Evolutionary conservation across 2,888 invertebrate species (phyloP), one percentile per base, ranked within the genome.

Genomic region (Agelastica alni): DNA sequence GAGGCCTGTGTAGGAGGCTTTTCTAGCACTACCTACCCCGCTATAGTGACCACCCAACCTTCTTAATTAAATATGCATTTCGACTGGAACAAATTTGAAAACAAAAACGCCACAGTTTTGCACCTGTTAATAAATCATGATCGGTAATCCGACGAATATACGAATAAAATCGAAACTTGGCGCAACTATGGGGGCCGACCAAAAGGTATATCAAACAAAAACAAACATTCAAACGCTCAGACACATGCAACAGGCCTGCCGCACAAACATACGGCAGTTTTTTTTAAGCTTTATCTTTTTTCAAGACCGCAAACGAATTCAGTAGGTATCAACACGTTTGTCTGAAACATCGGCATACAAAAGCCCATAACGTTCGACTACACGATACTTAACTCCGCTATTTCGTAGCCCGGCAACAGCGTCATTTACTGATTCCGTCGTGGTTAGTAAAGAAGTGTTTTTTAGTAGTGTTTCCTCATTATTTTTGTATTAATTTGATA

Each of bases 81-180:
- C n/a, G n/a, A n/a, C n/a, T n/a, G n/a, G n/a, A n/a, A n/a, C n/a
- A n/a, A n/a, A n/a, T n/a, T n/a, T n/a, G n/a, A n/a, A n/a, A n/a
- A n/a, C n/a, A n/a, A n/a, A n/a, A n/a, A n/a, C n/a, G n/a, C n/a
- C n/a, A n/a, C n/a, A n/a, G n/a, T n/a, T n/a, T 10, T 12, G 7
- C 9, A 9, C 39, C 16, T 17, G 32, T 34, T 45, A n/a, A 13
- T 4, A 18, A 48, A 30, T 2, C 30, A 31, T 39, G 31, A 18
- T 37, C 28, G 30, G 17, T 31, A 17, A 39, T 22, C 39, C 48
- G 48, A 48, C 13, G 12, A 7, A 12, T 30, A 13, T 6, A 10
- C 48, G 48, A 31, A 22, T 39, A 48, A 48, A 13, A 28, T 30
- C 48, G 48, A 48, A 17, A 39, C 47, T 26, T 39, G 6, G 4